Percentiles rank a stretch among this genome's conserved stretches.
Conservation (phyloP, 2,113 vertebrate species). For the Coreoperca whiteheadi region DNA sequence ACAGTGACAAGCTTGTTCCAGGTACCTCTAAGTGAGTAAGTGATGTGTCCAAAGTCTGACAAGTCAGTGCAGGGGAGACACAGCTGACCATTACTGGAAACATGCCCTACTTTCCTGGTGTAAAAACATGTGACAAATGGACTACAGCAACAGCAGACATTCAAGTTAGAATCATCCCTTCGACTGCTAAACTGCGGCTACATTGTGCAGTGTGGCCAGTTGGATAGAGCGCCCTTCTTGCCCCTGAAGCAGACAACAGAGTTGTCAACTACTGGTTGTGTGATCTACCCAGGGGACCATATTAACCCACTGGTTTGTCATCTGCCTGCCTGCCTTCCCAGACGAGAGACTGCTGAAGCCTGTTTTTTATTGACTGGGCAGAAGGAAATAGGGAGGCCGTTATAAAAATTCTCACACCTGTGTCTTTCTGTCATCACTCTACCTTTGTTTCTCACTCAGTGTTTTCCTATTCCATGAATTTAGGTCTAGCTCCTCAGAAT, state of each 20-base stretch:
- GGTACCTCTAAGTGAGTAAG: background rate
- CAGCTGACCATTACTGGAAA: slow-evolving; percentile 29
- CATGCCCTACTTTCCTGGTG: slow-evolving; percentile 15
- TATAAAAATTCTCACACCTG: background rate
- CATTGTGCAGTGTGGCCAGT: background rate
- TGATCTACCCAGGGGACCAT: slow-evolving; percentile 17
- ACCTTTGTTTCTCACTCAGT: background rate
- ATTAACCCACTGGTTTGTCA: slow-evolving; percentile 34
- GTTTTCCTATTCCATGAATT: background rate
- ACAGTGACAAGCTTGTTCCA: slow-evolving; percentile 4
- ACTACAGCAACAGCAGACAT: slow-evolving; percentile 3
- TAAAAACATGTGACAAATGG: slow-evolving; percentile 20
- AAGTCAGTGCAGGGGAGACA: slow-evolving; percentile 34
- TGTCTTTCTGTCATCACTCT: background rate
- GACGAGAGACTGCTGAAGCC: background rate
- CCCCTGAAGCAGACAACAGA: slow-evolving; percentile 21
- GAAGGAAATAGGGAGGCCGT: slow-evolving; percentile 9
- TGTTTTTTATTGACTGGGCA: slow-evolving; percentile 22
- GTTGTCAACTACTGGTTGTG: slow-evolving; percentile 19
- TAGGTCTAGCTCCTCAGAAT: background rate
- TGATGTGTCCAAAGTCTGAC: slow-evolving; percentile 23
- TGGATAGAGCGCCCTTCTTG: slow-evolving; percentile 27
- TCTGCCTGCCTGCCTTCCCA: background rate
- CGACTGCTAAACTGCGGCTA: slow-evolving; percentile 16
- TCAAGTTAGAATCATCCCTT: slow-evolving; percentile 11